phyloP scores from a whole-genome alignment of 2,888 invertebrate genomes.

The Minunthozetes semirufus region DNA sequence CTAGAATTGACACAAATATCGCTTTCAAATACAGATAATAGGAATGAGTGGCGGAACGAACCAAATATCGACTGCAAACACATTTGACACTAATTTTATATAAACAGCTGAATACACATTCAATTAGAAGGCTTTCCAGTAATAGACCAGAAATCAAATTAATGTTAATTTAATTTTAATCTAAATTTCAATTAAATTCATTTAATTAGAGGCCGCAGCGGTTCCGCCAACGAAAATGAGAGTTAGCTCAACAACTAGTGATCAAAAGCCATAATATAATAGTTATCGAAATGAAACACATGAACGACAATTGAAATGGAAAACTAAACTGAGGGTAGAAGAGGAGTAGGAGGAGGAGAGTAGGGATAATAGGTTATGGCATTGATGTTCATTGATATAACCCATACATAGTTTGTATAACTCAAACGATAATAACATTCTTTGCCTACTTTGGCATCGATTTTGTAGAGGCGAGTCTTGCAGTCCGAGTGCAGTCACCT shows the following conservation, averaged over 20 bases:
- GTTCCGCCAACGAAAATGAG: not conserved
- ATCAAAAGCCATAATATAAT: slow-evolving; percentile 9
- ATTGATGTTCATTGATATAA: slow-evolving; percentile 6
- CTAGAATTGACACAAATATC: slow-evolving; percentile 1
- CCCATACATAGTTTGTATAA: slow-evolving; percentile 15
- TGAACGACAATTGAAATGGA: slow-evolving; percentile 19
- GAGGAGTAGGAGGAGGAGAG: not conserved
- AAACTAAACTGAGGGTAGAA: slow-evolving; percentile 13
- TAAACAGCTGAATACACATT: not conserved
- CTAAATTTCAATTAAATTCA: not conserved
- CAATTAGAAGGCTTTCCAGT: not conserved
- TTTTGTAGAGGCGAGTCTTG: not conserved
- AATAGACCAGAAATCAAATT: not conserved
- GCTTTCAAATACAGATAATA: slow-evolving; percentile 18
- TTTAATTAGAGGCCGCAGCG: not conserved
- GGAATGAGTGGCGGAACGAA: slow-evolving; percentile 14
- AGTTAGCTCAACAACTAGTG: not conserved
- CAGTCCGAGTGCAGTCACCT: slow-evolving; percentile 6
- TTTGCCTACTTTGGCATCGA: slow-evolving; percentile 14
- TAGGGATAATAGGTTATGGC: slow-evolving; percentile 5
- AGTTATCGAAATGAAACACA: slow-evolving; percentile 3
- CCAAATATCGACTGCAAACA: not conserved
- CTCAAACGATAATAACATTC: slow-evolving; percentile 6
- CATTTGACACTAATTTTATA: not conserved
- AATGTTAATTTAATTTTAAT: not conserved